A percentile compares a stretch with the other conserved stretches of the same genome.
Evolutionary conservation across 1,140 invertebrate genomes (phyloP).

Genomic region (Leguminivora glycinivorella): DNA sequence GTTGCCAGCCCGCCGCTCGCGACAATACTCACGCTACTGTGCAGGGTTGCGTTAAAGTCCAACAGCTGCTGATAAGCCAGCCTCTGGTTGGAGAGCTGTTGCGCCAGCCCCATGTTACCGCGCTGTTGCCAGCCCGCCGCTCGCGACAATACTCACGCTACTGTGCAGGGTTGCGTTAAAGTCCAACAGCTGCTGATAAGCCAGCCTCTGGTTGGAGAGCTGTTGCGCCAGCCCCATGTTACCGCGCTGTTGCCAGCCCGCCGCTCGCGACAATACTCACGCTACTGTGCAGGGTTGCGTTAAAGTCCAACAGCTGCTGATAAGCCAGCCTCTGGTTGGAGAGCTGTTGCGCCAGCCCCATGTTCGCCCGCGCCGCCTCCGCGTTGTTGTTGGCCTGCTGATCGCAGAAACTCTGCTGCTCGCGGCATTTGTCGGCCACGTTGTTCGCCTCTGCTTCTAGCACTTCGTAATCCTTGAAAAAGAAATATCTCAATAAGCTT

Average conservation of each 20-base stretch:
- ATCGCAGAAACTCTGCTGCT: slow-evolving; percentile 70
- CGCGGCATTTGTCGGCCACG: slow-evolving; percentile 60
- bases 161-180: no score
- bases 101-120: no score
- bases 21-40: no score
- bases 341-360: slow-evolving; percentile 47
- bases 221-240: slow-evolving; percentile 47
- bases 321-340: slow-evolving; percentile 45
- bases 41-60: no score
- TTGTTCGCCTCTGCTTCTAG: slow-evolving; percentile 57
- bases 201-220: slow-evolving; percentile 50
- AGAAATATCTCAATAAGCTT: neutral
- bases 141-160: no score
- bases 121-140: no score
- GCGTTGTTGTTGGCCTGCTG: slow-evolving; percentile 67
- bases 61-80: no score
- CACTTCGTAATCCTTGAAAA: slow-evolving; percentile 60
- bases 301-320: slow-evolving; percentile 44
- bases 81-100: no score
- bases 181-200: no score
- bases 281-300: slow-evolving; percentile 60
- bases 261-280: slow-evolving; percentile 64
- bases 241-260: slow-evolving; percentile 67
- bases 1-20: no score
- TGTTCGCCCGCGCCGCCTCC: slow-evolving; percentile 57